phyloP scores from a whole-genome alignment of 2,888 invertebrate species.

The Amblyjoppa proteus region DNA sequence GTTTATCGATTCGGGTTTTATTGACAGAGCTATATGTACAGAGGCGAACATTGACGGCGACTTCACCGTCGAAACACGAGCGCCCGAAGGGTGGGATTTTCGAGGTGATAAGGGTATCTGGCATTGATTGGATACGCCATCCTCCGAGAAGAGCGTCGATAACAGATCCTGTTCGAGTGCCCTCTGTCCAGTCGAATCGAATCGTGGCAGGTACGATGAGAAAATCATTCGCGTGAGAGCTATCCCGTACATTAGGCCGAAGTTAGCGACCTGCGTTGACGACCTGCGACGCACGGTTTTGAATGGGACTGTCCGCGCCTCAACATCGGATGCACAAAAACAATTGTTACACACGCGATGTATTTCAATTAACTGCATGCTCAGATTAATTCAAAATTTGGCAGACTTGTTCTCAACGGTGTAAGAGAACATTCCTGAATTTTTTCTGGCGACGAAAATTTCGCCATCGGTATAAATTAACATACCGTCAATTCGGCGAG shows the following conservation, averaged over 20 bases:
- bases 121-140: slow-evolving; percentile 37
- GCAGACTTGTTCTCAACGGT: no score
- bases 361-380: no score
- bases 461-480: no score
- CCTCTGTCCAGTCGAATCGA: slow-evolving; percentile 11
- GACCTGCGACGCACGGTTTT: no score
- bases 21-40: slow-evolving; percentile 12
- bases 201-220: not conserved
- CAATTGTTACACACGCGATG: no score
- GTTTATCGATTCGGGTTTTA: slow-evolving; percentile 43
- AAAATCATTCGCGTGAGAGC: not conserved
- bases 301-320: no score
- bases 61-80: not conserved
- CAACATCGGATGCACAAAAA: no score
- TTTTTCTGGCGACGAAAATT: no score
- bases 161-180: slow-evolving; percentile 12
- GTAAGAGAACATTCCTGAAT: no score
- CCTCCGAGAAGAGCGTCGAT: not conserved
- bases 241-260: not conserved
- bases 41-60: slow-evolving; percentile 3
- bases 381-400: no score
- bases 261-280: no score
- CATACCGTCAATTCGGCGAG: no score
- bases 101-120: slow-evolving; percentile 26
- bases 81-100: slow-evolving; percentile 10